Evolutionary conservation across 2,888 invertebrate species (phyloP), one percentile per base, ranked within the genome.

Genomic region (Agriopis marginaria): DNA sequence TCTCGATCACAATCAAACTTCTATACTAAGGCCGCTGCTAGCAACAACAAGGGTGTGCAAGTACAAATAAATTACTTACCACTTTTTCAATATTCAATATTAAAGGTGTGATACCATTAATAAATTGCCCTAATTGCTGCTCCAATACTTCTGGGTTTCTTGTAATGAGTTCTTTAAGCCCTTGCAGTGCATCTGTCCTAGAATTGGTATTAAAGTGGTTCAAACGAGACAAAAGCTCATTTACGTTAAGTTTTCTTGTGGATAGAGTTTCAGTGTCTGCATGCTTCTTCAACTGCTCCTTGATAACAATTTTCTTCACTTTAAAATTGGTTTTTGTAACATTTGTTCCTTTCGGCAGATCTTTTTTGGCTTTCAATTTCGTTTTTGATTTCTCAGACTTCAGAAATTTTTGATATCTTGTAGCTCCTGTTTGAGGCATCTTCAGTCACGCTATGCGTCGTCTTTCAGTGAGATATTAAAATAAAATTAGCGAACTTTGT

Each of bases 261-360:
- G 97, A 97, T 47, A 96, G 89, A 61, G 95, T 95, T 79, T 96
- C 95, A 7, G 90, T 85, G 54, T 82, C 82, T 23, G 89, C 90
- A 79, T 95, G 95, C 70, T 95, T 94, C 65, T 89, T 92, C 14
- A 98, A 85, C 83, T 98, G 98, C 79, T 97, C 97, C 53, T 95
- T 95, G 50, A 99, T 95, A 3, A 98, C 95, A 76, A 99, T 98
- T 83, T 98, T 97, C 81, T 97, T 97, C 0, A 98, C 96, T 95
- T 98, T 98, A 82, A 99, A 98, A 79, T 96, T 96, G 0, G 98
- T 97, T 86, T 98, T 96, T 0, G 99, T 99, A 6, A 98, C 96
- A 95, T 99, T 99, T 63, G 97, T 96, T 8, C 98, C 98, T 93
- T 98, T 98, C 0, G 97, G 97, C 63, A 99, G 88, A 82, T 96